These are phyloP conservation scores for Drosophila yooni DNA, from an alignment of 2,888 invertebrate species.

Conservation along the genomic window DNA sequence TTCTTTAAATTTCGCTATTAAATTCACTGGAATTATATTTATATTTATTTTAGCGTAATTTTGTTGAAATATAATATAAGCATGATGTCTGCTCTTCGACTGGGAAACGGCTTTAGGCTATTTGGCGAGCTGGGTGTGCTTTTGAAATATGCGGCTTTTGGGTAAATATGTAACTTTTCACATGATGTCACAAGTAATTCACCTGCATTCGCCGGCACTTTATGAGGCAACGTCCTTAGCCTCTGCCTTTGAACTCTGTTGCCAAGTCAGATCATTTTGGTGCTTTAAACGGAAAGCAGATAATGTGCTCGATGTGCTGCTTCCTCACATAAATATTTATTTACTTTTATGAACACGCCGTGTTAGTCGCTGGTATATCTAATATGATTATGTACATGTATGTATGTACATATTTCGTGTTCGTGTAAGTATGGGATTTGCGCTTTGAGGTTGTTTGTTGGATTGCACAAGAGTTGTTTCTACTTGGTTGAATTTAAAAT, in stretches of 20 bases:
- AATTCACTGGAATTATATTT: neutral
- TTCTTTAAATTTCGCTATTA: neutral
- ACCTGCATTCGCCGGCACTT: conserved; percentile 1
- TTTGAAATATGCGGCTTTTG: conserved; percentile 18
- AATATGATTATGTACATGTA: neutral
- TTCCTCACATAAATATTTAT: conserved; percentile 17
- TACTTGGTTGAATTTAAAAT: conserved; percentile 39
- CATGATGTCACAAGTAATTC: conserved; percentile 30
- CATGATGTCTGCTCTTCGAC: conserved; percentile 2
- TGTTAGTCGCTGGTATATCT: neutral
- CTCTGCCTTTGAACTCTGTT: conserved; percentile 10
- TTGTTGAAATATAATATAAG: neutral
- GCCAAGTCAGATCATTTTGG: neutral
- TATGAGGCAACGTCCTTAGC: conserved; percentile 1
- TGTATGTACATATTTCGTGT: neutral
- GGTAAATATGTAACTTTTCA: conserved; percentile 18
- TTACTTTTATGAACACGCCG: neutral
- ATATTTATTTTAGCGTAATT: too few relatives aligned
- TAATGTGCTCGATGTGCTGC: neutral
- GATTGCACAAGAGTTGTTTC: conserved; percentile 11
- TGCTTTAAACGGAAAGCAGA: conserved; percentile 17
- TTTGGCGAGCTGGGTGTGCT: conserved; percentile 34
- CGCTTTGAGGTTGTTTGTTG: conserved; percentile 35
- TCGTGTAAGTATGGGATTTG: neutral
- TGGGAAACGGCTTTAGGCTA: conserved; percentile 34